Conservation (phyloP, 2,888 invertebrate genomes). For the Caenorhabditis uteleia region DNA sequence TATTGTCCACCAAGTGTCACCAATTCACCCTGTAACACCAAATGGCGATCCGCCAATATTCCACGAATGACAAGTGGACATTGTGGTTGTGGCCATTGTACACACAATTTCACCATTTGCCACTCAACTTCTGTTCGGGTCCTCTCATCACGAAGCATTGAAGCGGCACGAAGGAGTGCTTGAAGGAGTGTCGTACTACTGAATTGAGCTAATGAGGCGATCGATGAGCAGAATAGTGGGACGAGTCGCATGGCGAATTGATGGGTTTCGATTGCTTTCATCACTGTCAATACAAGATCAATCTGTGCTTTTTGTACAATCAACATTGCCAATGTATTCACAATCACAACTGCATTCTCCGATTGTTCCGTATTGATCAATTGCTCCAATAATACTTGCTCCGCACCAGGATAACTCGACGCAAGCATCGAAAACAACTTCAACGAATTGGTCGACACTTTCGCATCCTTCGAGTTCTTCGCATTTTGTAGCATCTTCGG, state of each 20-base stretch:
- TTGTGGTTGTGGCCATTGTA: conserved; percentile 39
- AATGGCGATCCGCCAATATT: conserved; percentile 37
- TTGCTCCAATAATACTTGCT: conserved; percentile 41
- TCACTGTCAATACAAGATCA: conserved; percentile 41
- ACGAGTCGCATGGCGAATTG: conserved; percentile 47
- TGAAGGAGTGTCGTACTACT: conserved; percentile 30
- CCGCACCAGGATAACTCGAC: conserved; percentile 29
- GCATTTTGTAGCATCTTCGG: conserved; percentile 25
- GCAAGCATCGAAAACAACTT: conserved; percentile 40
- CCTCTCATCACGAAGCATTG: conserved; percentile 44
- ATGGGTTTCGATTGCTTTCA: conserved; percentile 45
- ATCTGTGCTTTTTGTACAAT: conserved; percentile 62
- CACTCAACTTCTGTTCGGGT: conserved; percentile 60
- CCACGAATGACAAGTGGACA: conserved; percentile 32
- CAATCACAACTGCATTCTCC: conserved; percentile 47
- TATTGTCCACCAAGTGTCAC: conserved; percentile 56
- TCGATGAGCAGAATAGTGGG: conserved; percentile 54
- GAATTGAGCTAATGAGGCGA: conserved; percentile 39
- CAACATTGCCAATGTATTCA: conserved; percentile 61
- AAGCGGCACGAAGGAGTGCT: conserved; percentile 35
- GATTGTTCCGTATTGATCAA: conserved; percentile 22
- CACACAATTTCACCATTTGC: conserved; percentile 53
- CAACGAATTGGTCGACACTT: conserved; percentile 17
- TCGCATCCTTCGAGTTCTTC: conserved; percentile 11
- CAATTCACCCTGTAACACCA: conserved; percentile 41